phyloP scores from a whole-genome alignment of 1,140 invertebrate genomes.

The Drosophila asahinai region DNA sequence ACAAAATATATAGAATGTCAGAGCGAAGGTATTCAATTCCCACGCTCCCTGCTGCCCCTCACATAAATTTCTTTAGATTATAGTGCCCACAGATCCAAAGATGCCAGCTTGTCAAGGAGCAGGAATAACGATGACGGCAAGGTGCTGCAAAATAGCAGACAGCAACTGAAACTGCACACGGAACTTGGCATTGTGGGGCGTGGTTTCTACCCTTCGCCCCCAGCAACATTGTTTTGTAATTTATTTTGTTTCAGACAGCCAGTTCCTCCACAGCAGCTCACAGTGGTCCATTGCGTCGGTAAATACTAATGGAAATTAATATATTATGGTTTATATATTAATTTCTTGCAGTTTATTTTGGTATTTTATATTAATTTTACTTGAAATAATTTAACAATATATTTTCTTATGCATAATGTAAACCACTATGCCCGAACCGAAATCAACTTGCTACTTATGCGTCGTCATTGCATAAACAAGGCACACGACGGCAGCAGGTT shows the following conservation, averaged over 20 bases:
- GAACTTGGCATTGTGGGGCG: conserved; percentile 31
- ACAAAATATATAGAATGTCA: conserved; percentile 63
- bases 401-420: too few relatives aligned
- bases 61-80: conserved; percentile 67
- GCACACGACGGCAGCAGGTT: conserved; percentile 24
- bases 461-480: conserved; percentile 74
- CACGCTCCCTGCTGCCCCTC: conserved; percentile 6
- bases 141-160: conserved; percentile 60
- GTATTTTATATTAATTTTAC: neutral
- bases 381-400: neutral
- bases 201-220: neutral
- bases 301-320: too few relatives aligned
- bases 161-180: conserved; percentile 48
- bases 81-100: conserved; percentile 69
- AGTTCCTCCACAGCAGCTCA: conserved; percentile 52
- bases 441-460: conserved; percentile 77
- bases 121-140: conserved; percentile 50
- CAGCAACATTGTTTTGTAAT: conserved; percentile 79
- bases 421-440: conserved; percentile 14
- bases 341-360: neutral
- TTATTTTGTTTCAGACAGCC: conserved; percentile 81
- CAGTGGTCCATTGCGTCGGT: neutral
- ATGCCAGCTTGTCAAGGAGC: conserved; percentile 70
- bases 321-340: neutral
- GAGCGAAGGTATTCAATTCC: conserved; percentile 26